Evolutionary conservation across 2,797 vertebrate species (phyloP).

Genomic region (Thripadectes ignobilis): DNA sequence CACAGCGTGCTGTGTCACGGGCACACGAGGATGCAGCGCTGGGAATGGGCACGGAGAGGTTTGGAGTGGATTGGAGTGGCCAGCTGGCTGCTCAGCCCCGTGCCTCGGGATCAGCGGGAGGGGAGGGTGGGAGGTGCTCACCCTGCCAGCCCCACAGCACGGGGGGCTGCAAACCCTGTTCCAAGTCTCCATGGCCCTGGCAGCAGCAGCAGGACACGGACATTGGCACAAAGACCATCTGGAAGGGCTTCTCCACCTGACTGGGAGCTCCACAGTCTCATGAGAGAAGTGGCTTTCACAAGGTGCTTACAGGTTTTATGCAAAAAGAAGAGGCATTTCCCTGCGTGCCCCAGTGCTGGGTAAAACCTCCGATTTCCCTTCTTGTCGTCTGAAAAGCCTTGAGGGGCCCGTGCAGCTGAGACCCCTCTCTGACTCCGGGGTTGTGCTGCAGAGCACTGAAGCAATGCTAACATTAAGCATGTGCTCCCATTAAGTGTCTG

Average conservation of each 20-base stretch:
- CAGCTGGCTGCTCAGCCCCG: neutral
- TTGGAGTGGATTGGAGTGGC: neutral
- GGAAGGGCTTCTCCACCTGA: neutral
- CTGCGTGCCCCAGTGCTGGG: no score
- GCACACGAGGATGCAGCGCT: fast-evolving
- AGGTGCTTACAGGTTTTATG: neutral
- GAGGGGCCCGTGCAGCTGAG: neutral
- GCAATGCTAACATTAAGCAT: neutral
- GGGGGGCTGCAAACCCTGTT: neutral
- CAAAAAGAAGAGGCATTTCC: neutral
- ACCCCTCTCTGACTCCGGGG: neutral
- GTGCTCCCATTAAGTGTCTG: neutral
- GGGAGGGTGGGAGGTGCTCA: fast-evolving
- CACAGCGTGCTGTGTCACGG: fast-evolving
- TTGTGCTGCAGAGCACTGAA: neutral
- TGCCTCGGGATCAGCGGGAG: no score
- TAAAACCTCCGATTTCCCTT: neutral
- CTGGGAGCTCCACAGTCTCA: neutral
- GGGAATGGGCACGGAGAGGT: fast-evolving
- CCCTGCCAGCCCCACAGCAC: neutral
- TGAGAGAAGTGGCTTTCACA: neutral
- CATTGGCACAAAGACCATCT: neutral
- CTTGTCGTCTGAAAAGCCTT: neutral
- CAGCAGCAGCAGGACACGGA: neutral
- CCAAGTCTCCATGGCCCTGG: neutral